Base-by-base conservation (phyloP, 2,113 vertebrate genomes). In the Thamnaconus septentrionalis region DNA sequence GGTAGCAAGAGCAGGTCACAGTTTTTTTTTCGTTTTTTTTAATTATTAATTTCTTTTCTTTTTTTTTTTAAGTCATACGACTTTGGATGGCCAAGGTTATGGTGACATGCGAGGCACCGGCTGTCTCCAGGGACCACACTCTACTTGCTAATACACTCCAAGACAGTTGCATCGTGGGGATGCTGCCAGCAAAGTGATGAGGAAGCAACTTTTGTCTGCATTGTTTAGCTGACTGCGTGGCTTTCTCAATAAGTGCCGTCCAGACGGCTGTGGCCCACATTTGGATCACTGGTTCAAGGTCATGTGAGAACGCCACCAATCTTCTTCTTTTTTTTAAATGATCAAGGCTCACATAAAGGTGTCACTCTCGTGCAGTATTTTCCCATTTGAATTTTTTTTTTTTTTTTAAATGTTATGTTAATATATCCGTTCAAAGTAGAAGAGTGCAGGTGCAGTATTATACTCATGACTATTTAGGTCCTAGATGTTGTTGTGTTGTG, bases 31-130 rank as follows among this genome's bases (percentile, higher is more conserved):
- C 18, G 1, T 31, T 31, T 31, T 31, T 31, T 31, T 31, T 31
- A 31, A 31, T 31, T 31, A 8, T 57, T 48, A 47, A 60, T 55
- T 53, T 55, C 58, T 5, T 10, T 60, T n/a, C n/a, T 43, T 51
- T 43, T 59, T 49, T 4, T 44, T 68, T 44, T 73, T 69, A 75
- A 51, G 66, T 59, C 7, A 56, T n/a, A 11, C 75, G 83, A 79
- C 75, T 79, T 85, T 77, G 67, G 79, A 54, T 69, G 71, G 66
- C 68, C 89, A 89, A 88, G 87, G 89, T 89, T 81, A 75, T 39
- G 1, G 68, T 73, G 83, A 82, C 80, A 76, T 74, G 10, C 41
- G 59, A 9, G 69, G 69, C 64, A 62, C 45, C 46, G 5, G 57
- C 67, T 64, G 76, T 83, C 80, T 78, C 79, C 77, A 7, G 79